Base-by-base conservation (phyloP, 2,888 invertebrate genomes). In the Cataglyphis cursor region DNA sequence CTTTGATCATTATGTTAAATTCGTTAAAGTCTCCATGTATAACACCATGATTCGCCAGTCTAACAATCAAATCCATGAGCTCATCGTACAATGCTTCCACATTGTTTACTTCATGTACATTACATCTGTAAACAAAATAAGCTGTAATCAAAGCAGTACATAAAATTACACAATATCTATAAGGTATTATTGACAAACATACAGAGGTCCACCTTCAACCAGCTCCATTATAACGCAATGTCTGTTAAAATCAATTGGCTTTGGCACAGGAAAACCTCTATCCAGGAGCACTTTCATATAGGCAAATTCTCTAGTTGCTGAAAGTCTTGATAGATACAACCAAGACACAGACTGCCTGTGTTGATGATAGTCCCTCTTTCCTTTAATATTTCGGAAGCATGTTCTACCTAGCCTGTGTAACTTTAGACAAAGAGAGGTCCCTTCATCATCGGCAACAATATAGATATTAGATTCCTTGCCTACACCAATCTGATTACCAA, bases 1-100 rank as follows among this genome's bases (percentile, higher is more conserved):
- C 96, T 54, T 97, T 96, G 0, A 98, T 96, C 97, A 99, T 98
- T 86, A 99, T 97, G 95, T 99, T 99, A 95, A 99, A 99, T 95
- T 99, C 99, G 94, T 99, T 99, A 95, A 99, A 99, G 96, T 99
- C 99, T 0, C 99, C 98, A 94, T 99, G 99, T 91, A 99, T 99
- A 3, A 99, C 98, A 0, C 99, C 99, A 92, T 98, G 97, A 95
- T 98, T 98, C 35, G 98, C 99, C 75, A 99, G 96, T 59, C 97
- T 96, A 0, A 99, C 97, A 70, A 99, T 97, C 41, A 99, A 95
- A 91, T 98, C 96, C 99, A 99, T 99, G 83, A 99, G 96, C 92
- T 99, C 98, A 92, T 99, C 98, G 94, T 99, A 99, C 0, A 99
- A 96, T 1, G 95, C 95, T 88, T 97, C 98, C 0, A 97, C 96